Base-by-base conservation (phyloP, 2,888 invertebrate species). In the Glaucopsyche alexis region DNA sequence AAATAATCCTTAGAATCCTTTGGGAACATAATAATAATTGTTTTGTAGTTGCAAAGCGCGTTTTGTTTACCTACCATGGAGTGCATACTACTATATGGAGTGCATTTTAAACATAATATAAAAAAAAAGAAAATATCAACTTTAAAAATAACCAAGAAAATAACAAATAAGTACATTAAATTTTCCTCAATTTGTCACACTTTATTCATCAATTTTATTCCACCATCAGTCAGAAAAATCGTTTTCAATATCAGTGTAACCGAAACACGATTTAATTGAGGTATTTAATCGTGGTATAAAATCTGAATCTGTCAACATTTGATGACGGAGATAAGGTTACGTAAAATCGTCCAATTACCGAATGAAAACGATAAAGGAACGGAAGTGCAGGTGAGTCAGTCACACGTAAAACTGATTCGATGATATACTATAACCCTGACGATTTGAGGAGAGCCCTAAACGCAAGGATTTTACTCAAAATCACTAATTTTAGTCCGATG, bases 341-440 rank as follows among this genome's bases (percentile, higher is more conserved):
- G 74, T 80, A 82, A 82, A 82, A 84, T 81, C 75, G 77, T 78
- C 78, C 81, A 83, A 84, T 84, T 83, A 81, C 66, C 7, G 82
- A 83, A 80, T 79, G 77, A 80, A 81, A 83, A 81, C 78, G 79
- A 79, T 78, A 76, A 79, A 75, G 72, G 79, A 80, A 77, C 82
- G 88, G 87, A 89, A 84, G 85, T 84, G 79, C 84, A 84, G 83
- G 81, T 84, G 85, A 40, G 40, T 40, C 40, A 80, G 78, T 81
- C 79, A 80, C 82, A 84, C 83, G 81, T 83, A 80, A 80, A 78
- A 74, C 81, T 80, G 81, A 83, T 83, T 82, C 80, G 81, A 80
- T 83, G 83, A 81, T 82, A 83, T 79, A 72, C 72, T 72, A 76
- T 75, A 71, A 77, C 60, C 72, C 79, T 72, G 69, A 76, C 66